Percentiles rank a stretch among this genome's conserved stretches.
Conservation (phyloP, 2,113 vertebrate genomes). For the Phodopus roborovskii region DNA sequence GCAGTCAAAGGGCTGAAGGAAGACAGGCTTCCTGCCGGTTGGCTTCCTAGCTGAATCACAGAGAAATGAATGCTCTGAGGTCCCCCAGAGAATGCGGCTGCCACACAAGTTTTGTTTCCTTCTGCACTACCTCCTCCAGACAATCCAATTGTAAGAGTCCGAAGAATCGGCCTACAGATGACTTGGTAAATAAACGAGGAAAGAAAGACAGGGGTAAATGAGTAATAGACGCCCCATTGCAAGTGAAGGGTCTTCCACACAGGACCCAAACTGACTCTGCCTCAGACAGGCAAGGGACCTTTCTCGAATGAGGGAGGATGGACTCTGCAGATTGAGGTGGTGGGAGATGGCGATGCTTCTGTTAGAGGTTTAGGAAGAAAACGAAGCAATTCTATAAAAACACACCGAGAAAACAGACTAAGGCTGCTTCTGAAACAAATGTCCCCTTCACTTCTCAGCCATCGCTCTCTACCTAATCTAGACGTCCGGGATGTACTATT, state of each 20-base stretch:
- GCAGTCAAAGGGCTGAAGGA: constrained; percentile 43
- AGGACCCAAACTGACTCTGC: not conserved
- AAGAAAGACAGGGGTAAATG: not conserved
- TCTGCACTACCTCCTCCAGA: constrained; percentile 54
- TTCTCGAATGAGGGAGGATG: not conserved
- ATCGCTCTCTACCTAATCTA: not conserved
- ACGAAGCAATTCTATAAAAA: not conserved
- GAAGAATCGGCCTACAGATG: not conserved
- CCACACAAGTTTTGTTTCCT: constrained; percentile 61
- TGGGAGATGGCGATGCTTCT: not conserved
- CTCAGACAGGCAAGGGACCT: not conserved
- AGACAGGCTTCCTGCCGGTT: constrained; percentile 59
- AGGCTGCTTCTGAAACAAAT: constrained; percentile 18
- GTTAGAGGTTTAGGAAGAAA: constrained; percentile 12
- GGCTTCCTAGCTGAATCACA: constrained; percentile 27
- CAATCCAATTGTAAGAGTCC: constrained; percentile 40
- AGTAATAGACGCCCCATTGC: not conserved
- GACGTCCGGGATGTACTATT: not conserved
- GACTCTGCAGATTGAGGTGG: not conserved
- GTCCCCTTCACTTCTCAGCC: constrained; percentile 49
- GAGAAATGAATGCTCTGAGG: constrained; percentile 32
- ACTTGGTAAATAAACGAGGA: not conserved
- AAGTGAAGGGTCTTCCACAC: not conserved
- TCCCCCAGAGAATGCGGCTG: constrained; percentile 44
- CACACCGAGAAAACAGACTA: not conserved